phyloP scores from a whole-genome alignment of 2,888 invertebrate species.

The Steinernema scapterisci region DNA sequence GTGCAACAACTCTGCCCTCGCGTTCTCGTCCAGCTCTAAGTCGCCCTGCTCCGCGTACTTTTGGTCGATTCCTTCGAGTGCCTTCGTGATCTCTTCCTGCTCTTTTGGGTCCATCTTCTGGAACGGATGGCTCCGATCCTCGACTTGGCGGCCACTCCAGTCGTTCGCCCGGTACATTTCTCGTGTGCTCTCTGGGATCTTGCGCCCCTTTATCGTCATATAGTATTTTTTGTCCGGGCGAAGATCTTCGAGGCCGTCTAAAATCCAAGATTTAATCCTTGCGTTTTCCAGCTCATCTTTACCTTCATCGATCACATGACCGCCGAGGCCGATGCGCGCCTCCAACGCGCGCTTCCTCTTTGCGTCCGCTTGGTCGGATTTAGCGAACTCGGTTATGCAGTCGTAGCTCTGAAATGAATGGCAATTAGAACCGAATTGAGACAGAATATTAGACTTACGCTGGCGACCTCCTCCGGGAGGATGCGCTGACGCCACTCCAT shows the following conservation, averaged over 20 bases:
- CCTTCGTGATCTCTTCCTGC: not conserved
- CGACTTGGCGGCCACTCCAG: not conserved
- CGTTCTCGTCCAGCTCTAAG: not conserved
- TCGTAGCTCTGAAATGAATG: not conserved
- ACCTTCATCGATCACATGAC: slow-evolving; percentile 8
- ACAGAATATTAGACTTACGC: not conserved
- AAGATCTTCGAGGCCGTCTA: not conserved
- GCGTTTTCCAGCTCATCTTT: not conserved
- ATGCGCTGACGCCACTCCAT: slow-evolving; percentile 14
- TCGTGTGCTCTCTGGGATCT: not conserved
- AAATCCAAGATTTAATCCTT: not conserved
- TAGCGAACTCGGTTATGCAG: slow-evolving; percentile 13
- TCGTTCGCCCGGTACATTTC: not conserved
- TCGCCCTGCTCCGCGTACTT: slow-evolving; percentile 9
- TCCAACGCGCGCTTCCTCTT: not conserved
- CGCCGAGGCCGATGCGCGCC: slow-evolving; percentile 4
- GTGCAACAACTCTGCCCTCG: not conserved
- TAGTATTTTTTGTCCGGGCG: not conserved
- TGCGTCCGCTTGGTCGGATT: not conserved
- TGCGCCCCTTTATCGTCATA: not conserved
- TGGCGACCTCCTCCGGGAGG: not conserved
- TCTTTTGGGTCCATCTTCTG: not conserved
- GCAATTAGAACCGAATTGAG: not conserved
- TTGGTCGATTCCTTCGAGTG: slow-evolving; percentile 3
- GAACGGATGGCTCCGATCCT: not conserved